Evolutionary conservation across 2,888 invertebrate species (phyloP), one percentile per base, ranked within the genome.

Genomic region (Itoplectis maculator): DNA sequence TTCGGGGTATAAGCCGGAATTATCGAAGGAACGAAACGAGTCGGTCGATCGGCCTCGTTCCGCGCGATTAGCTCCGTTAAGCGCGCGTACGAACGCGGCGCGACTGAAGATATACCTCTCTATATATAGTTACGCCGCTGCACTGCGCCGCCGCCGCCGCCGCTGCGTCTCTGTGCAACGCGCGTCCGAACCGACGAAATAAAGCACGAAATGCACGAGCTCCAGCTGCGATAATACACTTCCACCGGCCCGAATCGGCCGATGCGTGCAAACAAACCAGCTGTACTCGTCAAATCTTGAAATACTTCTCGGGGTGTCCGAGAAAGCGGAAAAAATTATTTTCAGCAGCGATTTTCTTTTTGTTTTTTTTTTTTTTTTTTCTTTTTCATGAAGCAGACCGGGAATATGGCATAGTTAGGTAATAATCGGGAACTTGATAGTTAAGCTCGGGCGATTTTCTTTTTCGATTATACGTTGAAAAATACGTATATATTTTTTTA

Each of bases 1-100:
- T 56, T 63, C 29, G 72, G 68, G 74, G 45, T 42, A 68, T 37
- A 63, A 63, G 74, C 66, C 68, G 69, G 74, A 79, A 79, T 79
- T 79, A 74, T 79, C 73, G 79, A 51, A 79, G 74, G 68, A 79
- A 79, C 74, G 79, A 69, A 79, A 79, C 79, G 79, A 68, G 68
- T 63, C 68, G 74, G 61, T 45, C 74, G 79, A 79, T 79, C 76
- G 76, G 74, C 79, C 79, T 20, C 79, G 79, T 79, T 79, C 79
- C 79, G 63, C 74, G 51, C 79, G 79, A 79, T 79, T 79, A 79
- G 79, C 69, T 69, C 74, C 61, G 74, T 74, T 63, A 63, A 74
- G 74, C 79, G 79, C 79, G 79, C 42, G 61, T 74, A 68, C 63
- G 79, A 61, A 68, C 78, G 59, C 73, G 73, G 73, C 59, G 37